These are phyloP conservation scores for Chaenocephalus aceratus DNA, from an alignment of 2,113 vertebrate species.

Conservation along the genomic window DNA sequence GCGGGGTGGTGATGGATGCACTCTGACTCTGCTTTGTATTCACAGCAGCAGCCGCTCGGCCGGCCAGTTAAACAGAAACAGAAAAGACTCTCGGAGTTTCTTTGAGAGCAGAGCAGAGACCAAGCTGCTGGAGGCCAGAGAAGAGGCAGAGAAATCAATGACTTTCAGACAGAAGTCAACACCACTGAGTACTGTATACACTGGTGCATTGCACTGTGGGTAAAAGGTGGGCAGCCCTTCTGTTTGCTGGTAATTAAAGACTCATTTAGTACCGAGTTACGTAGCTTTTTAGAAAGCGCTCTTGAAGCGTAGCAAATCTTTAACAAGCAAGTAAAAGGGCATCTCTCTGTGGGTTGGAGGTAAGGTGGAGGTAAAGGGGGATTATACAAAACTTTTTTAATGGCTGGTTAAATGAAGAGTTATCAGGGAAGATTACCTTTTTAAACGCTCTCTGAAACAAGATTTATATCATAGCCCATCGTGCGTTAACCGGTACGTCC, in stretches of 20 bases:
- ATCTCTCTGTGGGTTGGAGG: too few relatives aligned
- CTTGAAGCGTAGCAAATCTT: background rate
- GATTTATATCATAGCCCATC: too few relatives aligned
- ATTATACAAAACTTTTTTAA: too few relatives aligned
- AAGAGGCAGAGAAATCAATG: constrained; percentile 11
- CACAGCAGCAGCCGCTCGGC: constrained; percentile 40
- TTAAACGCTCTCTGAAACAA: too few relatives aligned
- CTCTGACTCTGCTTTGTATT: constrained; percentile 55
- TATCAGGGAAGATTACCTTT: too few relatives aligned
- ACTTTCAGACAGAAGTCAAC: background rate
- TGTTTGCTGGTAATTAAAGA: background rate
- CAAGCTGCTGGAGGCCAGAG: constrained; percentile 23
- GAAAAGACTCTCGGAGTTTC: constrained; percentile 41
- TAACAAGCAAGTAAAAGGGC: too few relatives aligned
- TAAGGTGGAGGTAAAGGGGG: background rate
- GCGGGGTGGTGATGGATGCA: constrained; percentile 47
- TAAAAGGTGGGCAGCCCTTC: too few relatives aligned
- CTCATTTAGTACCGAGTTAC: background rate
- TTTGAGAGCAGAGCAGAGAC: constrained; percentile 44
- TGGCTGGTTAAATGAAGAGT: too few relatives aligned
- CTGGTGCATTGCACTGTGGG: background rate
- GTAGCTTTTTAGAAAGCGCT: background rate
- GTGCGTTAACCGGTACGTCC: too few relatives aligned
- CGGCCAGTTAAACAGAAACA: constrained; percentile 45
- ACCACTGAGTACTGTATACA: background rate